Conservation (phyloP, 2,797 vertebrate genomes). For the Intellagama lesueurii region DNA sequence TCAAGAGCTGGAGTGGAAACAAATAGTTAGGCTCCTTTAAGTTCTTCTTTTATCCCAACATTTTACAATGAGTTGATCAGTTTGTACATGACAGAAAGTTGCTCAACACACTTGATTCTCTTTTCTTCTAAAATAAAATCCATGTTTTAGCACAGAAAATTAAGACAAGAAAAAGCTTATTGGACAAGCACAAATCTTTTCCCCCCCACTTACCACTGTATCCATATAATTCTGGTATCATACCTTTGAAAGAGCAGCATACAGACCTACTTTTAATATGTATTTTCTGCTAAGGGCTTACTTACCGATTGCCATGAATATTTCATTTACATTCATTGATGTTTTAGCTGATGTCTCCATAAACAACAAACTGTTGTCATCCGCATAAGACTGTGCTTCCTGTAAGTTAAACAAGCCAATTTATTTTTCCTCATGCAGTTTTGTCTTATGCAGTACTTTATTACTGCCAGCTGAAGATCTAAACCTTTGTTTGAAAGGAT, state of each 20-base stretch:
- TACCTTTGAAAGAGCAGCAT: not conserved
- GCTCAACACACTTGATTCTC: not conserved
- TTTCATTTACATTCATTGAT: constrained; percentile 99
- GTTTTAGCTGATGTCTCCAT: constrained; percentile 99
- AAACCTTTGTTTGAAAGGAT: constrained; percentile 2
- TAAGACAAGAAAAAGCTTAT: not conserved
- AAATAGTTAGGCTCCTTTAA: not conserved
- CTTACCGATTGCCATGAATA: constrained; percentile 99
- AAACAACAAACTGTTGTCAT: constrained; percentile 99
- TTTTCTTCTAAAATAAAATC: not conserved
- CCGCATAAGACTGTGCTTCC: constrained; percentile 98
- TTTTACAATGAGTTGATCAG: not conserved
- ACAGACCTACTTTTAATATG: constrained; percentile 3
- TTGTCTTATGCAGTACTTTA: not conserved
- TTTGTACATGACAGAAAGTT: not conserved
- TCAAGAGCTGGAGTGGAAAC: not conserved
- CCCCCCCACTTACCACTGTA: not conserved
- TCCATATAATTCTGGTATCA: not conserved
- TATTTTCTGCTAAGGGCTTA: constrained; percentile 28
- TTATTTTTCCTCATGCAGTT: not conserved
- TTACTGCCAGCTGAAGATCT: not conserved
- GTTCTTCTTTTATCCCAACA: not conserved
- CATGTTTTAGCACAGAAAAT: not conserved
- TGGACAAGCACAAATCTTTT: not conserved
- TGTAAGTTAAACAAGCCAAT: constrained; percentile 64